Evolutionary conservation across 53 echinoderm and acorn worm species (phyloP).

Genomic region (Pentamera pediparva): DNA sequence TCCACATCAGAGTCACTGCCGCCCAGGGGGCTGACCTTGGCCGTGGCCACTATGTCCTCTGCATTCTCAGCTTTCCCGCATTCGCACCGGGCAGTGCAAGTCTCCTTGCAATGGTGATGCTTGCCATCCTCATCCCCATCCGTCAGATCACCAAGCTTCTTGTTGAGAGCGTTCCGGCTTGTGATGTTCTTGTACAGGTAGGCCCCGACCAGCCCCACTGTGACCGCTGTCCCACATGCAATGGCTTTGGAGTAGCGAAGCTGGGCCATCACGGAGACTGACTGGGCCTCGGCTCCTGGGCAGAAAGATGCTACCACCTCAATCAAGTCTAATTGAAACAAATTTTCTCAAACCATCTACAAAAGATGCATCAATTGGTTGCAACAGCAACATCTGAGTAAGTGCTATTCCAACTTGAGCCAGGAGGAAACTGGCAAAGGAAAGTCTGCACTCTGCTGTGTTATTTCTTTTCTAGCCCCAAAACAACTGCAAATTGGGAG

Average conservation of each 20-base stretch:
- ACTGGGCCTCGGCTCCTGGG: not conserved
- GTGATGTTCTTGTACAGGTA: slow-evolving; percentile 58
- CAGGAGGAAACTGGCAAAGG: too few relatives aligned
- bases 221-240: slow-evolving; percentile 71
- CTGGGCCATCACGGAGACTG: slow-evolving; percentile 66
- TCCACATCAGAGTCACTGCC: too few relatives aligned
- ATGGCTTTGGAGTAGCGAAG: slow-evolving; percentile 79
- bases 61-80: slow-evolving; percentile 21
- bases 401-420: too few relatives aligned
- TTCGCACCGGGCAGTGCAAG: slow-evolving; percentile 10
- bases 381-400: too few relatives aligned
- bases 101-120: slow-evolving; percentile 18
- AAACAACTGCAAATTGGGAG: too few relatives aligned
- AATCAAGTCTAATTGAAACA: too few relatives aligned
- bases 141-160: slow-evolving; percentile 32
- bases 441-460: too few relatives aligned
- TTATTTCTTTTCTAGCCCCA: too few relatives aligned
- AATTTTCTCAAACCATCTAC: too few relatives aligned
- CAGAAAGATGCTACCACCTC: not conserved
- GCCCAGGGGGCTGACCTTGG: too few relatives aligned
- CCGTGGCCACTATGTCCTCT: too few relatives aligned
- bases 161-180: slow-evolving; percentile 33
- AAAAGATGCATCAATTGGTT: too few relatives aligned
- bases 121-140: slow-evolving; percentile 4
- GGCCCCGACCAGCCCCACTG: slow-evolving; percentile 71